Conservation (phyloP, 2,113 vertebrate genomes). For the Malurus alboscapulatus region DNA sequence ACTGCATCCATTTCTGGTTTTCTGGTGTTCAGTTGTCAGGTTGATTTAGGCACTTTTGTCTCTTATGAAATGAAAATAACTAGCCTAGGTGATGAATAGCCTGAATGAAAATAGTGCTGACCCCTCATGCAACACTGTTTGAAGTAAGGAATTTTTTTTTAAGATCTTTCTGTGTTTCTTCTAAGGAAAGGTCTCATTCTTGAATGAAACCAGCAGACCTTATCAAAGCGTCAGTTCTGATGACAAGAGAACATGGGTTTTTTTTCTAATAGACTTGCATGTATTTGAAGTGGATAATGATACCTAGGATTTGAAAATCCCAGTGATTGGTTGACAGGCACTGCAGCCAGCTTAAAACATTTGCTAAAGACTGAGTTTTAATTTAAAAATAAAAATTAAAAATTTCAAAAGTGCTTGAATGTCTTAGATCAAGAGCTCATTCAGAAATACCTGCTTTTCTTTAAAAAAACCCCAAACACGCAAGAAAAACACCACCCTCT, state of each 20-base stretch:
- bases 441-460: background rate
- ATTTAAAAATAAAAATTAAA: background rate
- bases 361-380: background rate
- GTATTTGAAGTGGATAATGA: background rate
- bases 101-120: background rate
- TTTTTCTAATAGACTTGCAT: background rate
- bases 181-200: background rate
- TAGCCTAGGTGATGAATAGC: background rate
- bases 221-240: background rate
- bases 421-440: background rate
- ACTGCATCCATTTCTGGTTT: background rate
- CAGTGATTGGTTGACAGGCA: background rate
- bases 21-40: background rate
- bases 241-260: background rate
- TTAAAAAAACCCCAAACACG: background rate
- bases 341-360: background rate
- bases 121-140: background rate
- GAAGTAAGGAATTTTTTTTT: background rate
- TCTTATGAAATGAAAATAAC: background rate
- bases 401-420: background rate
- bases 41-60: background rate
- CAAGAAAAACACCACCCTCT: rapidly evolving
- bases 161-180: background rate
- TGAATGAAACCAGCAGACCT: background rate
- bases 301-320: background rate